Conservation (phyloP, 1,140 invertebrate species). For the Macrosteles quadrilineatus region DNA sequence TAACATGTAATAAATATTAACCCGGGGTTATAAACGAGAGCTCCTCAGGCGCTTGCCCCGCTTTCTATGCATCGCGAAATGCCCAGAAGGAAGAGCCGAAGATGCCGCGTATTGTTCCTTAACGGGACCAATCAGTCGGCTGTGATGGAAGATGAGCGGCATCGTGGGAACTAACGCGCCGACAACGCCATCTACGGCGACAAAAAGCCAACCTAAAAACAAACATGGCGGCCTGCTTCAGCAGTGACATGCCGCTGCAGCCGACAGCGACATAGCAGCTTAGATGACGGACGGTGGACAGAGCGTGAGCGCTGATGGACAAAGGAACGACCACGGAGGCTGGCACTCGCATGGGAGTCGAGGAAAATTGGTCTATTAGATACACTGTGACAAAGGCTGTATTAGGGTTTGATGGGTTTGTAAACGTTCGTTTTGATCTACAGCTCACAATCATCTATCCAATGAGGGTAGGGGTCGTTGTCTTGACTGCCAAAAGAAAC, state of each 20-base stretch:
- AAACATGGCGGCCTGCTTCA: not conserved
- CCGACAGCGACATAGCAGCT: too few species aligned
- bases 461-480: too few species aligned
- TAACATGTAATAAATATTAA: constrained; percentile 24
- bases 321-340: too few species aligned
- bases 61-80: not conserved
- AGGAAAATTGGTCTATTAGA: too few species aligned
- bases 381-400: too few species aligned
- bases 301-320: too few species aligned
- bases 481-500: too few species aligned
- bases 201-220: constrained; percentile 4
- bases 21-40: constrained; percentile 7
- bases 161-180: not conserved
- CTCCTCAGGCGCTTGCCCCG: not conserved
- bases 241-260: not conserved
- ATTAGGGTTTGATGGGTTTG: too few species aligned
- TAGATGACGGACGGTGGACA: too few species aligned
- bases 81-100: not conserved
- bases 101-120: constrained; percentile 15
- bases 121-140: constrained; percentile 20
- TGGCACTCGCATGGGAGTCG: too few species aligned
- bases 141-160: constrained; percentile 13
- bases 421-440: too few species aligned
- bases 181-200: not conserved
- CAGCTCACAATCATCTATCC: too few species aligned